Conservation (phyloP, 1,140 invertebrate species). For the Probaryconus sp. region DNA sequence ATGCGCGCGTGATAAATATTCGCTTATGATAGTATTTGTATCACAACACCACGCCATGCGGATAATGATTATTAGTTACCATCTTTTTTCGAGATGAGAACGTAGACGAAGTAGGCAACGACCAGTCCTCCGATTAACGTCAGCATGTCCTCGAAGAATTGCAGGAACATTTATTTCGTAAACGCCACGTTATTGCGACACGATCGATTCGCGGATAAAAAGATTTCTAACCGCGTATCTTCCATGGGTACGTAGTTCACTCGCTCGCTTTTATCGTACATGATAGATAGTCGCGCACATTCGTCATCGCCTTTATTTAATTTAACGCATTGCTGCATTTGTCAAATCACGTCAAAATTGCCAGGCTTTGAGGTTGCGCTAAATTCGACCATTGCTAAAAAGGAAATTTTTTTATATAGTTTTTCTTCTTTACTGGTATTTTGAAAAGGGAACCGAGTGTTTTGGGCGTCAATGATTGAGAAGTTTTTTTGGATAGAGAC, state of each 20-base stretch:
- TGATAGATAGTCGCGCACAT: constrained; percentile 34
- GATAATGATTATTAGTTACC: constrained; percentile 65
- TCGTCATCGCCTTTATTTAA: constrained; percentile 40
- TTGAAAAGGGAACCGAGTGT: no score
- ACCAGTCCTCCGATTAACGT: constrained; percentile 73
- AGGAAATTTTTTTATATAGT: no score
- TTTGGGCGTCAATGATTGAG: no score
- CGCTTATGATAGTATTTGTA: neutral
- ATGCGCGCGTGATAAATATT: no score
- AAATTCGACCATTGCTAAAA: no score
- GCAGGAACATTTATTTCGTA: constrained; percentile 68
- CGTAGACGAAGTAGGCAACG: constrained; percentile 72
- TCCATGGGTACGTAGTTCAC: constrained; percentile 50
- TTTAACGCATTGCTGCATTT: constrained; percentile 23
- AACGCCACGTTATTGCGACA: constrained; percentile 37
- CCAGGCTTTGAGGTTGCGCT: neutral
- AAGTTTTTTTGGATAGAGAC: no score
- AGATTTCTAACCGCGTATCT: constrained; percentile 55
- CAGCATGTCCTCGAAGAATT: constrained; percentile 72
- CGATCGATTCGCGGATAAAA: constrained; percentile 58
- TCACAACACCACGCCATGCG: neutral
- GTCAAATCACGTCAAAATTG: neutral
- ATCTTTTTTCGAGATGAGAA: constrained; percentile 67
- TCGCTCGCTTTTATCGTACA: constrained; percentile 49
- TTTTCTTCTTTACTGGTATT: no score